Evolutionary conservation across 2,797 vertebrate species (phyloP).

Genomic region (Malacoraja senta): DNA sequence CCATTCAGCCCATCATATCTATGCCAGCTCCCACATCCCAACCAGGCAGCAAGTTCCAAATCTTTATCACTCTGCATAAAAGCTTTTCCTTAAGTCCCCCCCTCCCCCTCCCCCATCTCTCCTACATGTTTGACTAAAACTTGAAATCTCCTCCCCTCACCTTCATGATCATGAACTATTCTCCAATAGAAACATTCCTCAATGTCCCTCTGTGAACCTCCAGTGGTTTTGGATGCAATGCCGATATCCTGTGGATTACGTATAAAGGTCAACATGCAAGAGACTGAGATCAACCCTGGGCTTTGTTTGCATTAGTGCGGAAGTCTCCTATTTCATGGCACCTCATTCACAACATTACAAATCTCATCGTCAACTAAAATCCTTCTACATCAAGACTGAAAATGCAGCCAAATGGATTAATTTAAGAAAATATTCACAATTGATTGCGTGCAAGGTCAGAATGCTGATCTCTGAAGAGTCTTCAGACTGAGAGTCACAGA

Average conservation of each 20-base stretch:
- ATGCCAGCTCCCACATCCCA: no score
- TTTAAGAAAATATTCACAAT: not conserved
- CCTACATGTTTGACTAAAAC: no score
- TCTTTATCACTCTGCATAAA: no score
- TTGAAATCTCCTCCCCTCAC: no score
- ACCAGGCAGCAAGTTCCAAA: no score
- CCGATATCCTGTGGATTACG: not conserved
- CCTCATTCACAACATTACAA: not conserved
- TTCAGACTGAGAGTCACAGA: no score
- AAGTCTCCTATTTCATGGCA: not conserved
- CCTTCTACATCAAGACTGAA: not conserved
- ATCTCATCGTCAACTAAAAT: not conserved
- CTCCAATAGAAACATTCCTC: no score
- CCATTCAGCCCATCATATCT: no score
- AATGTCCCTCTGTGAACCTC: no score
- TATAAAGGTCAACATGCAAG: not conserved
- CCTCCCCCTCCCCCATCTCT: no score
- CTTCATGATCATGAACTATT: no score
- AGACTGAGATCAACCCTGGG: not conserved
- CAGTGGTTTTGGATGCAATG: not conserved
- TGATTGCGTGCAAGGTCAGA: not conserved
- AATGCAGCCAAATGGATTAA: not conserved
- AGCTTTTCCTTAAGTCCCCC: no score
- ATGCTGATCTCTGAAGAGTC: not conserved
- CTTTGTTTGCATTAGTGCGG: not conserved